Evolutionary conservation across 2,113 vertebrate species (phyloP).

Genomic region (Ursus arctos): DNA sequence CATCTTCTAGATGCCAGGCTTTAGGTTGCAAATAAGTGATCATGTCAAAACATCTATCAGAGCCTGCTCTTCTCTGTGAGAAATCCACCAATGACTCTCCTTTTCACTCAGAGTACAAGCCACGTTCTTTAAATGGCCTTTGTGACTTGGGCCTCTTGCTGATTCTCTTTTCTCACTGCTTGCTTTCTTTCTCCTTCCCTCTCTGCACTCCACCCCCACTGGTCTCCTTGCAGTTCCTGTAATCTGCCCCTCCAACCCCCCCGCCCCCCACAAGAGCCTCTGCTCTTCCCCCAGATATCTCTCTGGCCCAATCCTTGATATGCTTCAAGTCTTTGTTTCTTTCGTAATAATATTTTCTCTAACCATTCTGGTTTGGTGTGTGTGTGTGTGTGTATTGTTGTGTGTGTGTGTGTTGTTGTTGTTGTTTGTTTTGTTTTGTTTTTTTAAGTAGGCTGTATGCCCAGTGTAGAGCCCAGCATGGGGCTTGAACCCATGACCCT

Average conservation of each 20-base stretch:
- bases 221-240: neutral
- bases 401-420: too few species aligned
- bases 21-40: neutral
- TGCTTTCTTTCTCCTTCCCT: neutral
- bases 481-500: neutral
- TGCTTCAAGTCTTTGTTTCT: neutral
- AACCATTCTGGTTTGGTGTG: neutral
- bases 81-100: neutral
- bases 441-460: neutral
- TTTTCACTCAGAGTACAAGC: neutral
- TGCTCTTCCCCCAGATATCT: neutral
- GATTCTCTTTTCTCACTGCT: neutral
- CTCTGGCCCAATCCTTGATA: neutral
- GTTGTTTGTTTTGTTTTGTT: too few species aligned
- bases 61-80: neutral
- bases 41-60: neutral
- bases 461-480: neutral
- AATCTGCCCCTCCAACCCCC: too few species aligned
- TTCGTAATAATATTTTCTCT: neutral
- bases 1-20: neutral
- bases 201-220: neutral
- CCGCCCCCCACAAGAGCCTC: neutral
- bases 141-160: neutral
- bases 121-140: neutral
- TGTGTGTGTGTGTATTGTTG: too few species aligned